Conservation (phyloP, 1,140 invertebrate genomes). For the Microplitis demolitor region DNA sequence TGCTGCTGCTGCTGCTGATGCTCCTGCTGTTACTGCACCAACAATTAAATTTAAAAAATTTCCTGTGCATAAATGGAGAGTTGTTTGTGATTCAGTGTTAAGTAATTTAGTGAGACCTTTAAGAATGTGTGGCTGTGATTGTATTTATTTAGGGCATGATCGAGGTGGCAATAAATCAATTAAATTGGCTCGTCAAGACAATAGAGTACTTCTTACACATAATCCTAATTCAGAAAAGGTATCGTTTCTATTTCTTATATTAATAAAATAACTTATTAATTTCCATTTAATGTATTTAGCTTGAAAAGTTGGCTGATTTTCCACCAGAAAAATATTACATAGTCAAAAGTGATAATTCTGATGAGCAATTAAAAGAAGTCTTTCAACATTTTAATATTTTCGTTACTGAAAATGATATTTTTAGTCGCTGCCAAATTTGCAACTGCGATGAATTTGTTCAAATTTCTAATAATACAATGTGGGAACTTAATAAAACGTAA, state of each 20-base stretch:
- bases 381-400: slow-evolving; percentile 67
- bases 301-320: slow-evolving; percentile 52
- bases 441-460: slow-evolving; percentile 65
- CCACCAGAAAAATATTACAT: slow-evolving; percentile 61
- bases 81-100: slow-evolving; percentile 66
- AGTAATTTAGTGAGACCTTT: slow-evolving; percentile 65
- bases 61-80: slow-evolving; percentile 40
- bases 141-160: slow-evolving; percentile 60
- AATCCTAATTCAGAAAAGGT: slow-evolving; percentile 59
- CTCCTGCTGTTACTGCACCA: neutral
- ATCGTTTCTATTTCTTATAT: slow-evolving; percentile 18
- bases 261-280: slow-evolving; percentile 10
- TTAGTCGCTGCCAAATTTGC: slow-evolving; percentile 72
- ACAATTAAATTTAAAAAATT: slow-evolving; percentile 28
- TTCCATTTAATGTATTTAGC: slow-evolving; percentile 47
- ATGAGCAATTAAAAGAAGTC: slow-evolving; percentile 67
- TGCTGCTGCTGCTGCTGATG: neutral
- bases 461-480: slow-evolving; percentile 58
- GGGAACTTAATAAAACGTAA: slow-evolving; percentile 44
- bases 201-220: slow-evolving; percentile 66
- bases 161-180: slow-evolving; percentile 61
- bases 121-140: slow-evolving; percentile 71
- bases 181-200: slow-evolving; percentile 59
- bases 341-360: slow-evolving; percentile 51
- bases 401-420: slow-evolving; percentile 67